Evolutionary conservation across 2,113 vertebrate species (phyloP).

Genomic region (Odocoileus hemionus): DNA sequence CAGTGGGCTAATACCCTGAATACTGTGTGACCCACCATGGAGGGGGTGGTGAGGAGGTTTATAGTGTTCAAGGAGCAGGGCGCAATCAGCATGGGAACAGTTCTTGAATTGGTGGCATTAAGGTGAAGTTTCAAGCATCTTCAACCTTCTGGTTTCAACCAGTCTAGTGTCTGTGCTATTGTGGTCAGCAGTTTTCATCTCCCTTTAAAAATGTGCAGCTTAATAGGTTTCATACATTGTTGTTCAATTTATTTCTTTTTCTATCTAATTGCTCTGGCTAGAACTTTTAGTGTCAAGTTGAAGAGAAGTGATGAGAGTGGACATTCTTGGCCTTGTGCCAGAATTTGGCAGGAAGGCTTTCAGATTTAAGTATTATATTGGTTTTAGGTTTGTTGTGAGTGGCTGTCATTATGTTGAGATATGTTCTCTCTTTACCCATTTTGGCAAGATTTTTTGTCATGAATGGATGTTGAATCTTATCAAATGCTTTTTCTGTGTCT

Average conservation of each 20-base stretch:
- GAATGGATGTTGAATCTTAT: neutral
- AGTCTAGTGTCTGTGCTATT: neutral
- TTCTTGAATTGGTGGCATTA: neutral
- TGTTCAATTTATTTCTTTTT: neutral
- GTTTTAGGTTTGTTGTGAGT: neutral
- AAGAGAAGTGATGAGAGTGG: neutral
- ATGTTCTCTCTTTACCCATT: neutral
- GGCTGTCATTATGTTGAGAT: neutral
- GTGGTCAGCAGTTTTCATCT: neutral
- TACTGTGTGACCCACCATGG: neutral
- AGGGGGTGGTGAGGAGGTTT: neutral
- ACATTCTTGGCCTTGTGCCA: neutral
- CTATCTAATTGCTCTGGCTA: neutral
- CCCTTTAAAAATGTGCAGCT: neutral
- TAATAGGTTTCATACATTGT: no score
- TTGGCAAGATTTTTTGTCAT: neutral
- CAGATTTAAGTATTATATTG: neutral
- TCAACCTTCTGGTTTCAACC: neutral
- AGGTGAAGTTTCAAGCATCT: neutral
- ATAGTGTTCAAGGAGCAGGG: neutral
- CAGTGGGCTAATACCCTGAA: neutral
- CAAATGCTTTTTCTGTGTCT: neutral
- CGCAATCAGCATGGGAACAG: neutral
- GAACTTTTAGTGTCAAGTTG: neutral
- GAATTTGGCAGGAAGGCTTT: neutral